phyloP scores from a whole-genome alignment of 2,888 invertebrate genomes.

The Silvanus unidentatus region DNA sequence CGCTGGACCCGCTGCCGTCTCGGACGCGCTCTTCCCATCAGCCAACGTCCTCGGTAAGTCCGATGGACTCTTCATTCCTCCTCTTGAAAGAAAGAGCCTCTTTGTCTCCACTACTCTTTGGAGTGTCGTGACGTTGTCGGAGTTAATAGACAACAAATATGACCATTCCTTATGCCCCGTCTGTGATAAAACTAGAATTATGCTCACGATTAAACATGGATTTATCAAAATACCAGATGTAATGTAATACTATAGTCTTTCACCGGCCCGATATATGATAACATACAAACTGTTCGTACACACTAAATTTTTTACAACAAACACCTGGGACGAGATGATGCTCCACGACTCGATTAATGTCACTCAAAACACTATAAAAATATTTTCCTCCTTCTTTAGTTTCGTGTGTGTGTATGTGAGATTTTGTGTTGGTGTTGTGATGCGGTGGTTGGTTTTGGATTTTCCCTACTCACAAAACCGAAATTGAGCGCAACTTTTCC shows the following conservation, averaged over 20 bases:
- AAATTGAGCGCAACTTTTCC: too few species aligned
- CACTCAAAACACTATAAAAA: conserved; percentile 10
- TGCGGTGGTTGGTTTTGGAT: too few species aligned
- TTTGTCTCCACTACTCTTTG: neutral
- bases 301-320: conserved; percentile 19
- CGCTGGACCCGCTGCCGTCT: conserved; percentile 21
- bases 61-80: conserved; percentile 12
- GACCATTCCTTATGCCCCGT: conserved; percentile 1
- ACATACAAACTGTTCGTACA: conserved; percentile 22
- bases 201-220: conserved; percentile 32
- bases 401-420: too few species aligned
- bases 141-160: conserved; percentile 6
- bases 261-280: conserved; percentile 26
- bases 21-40: conserved; percentile 23
- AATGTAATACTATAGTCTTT: conserved; percentile 31
- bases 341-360: conserved; percentile 20
- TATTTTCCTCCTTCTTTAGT: neutral
- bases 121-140: conserved; percentile 5
- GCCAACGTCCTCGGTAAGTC: conserved; percentile 33
- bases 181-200: conserved; percentile 27
- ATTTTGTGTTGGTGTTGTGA: too few species aligned
- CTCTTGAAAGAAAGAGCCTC: neutral
- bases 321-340: conserved; percentile 30
- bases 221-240: conserved; percentile 38
- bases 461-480: too few species aligned